These are phyloP conservation scores for Listronotus oregonensis DNA, from an alignment of 1,140 invertebrate genomes.

Conservation along the genomic window DNA sequence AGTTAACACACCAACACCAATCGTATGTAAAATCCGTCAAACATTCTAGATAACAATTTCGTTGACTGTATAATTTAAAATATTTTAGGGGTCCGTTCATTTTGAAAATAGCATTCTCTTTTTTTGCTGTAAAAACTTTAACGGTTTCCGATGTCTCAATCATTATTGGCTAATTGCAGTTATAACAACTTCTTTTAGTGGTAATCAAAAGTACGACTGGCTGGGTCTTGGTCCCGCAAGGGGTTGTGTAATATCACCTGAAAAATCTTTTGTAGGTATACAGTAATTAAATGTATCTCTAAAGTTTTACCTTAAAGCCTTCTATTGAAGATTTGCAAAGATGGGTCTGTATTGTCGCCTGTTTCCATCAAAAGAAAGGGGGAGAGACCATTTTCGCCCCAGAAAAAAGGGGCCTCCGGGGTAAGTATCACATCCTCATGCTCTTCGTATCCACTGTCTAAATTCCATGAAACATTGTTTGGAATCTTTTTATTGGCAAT, in stretches of 20 bases:
- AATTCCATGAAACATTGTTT: constrained; percentile 49
- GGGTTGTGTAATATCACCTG: constrained; percentile 64
- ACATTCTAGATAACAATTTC: constrained; percentile 32
- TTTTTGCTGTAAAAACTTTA: constrained; percentile 49
- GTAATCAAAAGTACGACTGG: constrained; percentile 60
- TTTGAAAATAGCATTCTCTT: constrained; percentile 56
- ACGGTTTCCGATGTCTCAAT: constrained; percentile 27
- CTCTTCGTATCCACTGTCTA: constrained; percentile 56
- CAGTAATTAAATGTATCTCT: not conserved
- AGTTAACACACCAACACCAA: constrained; percentile 30
- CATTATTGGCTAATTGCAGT: constrained; percentile 33
- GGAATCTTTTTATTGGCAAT: not conserved
- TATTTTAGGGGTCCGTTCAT: constrained; percentile 62
- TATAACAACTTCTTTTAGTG: constrained; percentile 58
- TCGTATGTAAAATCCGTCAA: constrained; percentile 23
- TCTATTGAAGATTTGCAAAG: constrained; percentile 58
- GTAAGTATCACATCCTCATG: constrained; percentile 56
- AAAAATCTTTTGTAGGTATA: too few species aligned
- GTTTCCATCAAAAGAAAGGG: constrained; percentile 55
- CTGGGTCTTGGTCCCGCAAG: constrained; percentile 59
- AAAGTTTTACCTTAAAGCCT: constrained; percentile 57
- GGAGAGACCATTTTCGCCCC: constrained; percentile 56
- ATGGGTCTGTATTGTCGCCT: constrained; percentile 57
- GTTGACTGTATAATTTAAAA: constrained; percentile 27
- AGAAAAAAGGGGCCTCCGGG: constrained; percentile 55